These are phyloP conservation scores for Neomonachus schauinslandi DNA, from an alignment of 2,113 vertebrate genomes.

Conservation along the genomic window DNA sequence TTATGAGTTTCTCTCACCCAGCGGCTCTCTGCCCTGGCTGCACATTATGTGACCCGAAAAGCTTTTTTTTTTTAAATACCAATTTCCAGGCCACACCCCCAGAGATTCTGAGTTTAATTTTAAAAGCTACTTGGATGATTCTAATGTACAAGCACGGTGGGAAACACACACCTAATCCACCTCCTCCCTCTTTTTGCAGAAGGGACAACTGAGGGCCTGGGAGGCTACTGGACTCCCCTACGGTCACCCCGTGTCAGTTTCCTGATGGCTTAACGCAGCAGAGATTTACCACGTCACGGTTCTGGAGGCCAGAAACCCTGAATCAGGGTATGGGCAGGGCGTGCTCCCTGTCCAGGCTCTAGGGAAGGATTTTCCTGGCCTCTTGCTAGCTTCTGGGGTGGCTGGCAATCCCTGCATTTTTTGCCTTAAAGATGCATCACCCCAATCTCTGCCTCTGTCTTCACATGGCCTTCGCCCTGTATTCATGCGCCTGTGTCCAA, in stretches of 20 bases:
- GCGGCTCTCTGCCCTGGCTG: neutral
- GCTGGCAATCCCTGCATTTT: neutral
- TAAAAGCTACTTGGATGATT: neutral
- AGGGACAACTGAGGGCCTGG: neutral
- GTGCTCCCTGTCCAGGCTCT: neutral
- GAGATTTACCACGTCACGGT: accelerated
- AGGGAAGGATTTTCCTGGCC: neutral
- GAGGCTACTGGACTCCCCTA: neutral
- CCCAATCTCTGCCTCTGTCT: neutral
- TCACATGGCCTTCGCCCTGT: neutral
- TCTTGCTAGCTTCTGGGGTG: neutral
- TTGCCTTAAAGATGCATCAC: neutral
- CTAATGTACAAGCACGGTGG: neutral
- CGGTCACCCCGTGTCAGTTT: too few species aligned
- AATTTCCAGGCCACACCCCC: neutral
- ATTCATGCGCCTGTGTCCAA: too few species aligned
- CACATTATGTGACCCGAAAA: neutral
- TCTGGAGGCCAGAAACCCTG: neutral
- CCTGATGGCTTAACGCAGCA: neutral
- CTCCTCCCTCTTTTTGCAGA: neutral
- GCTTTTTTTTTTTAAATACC: neutral
- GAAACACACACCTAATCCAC: neutral
- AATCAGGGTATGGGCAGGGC: neutral
- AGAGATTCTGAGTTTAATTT: neutral
- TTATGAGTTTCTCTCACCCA: neutral